These are phyloP conservation scores for Strigamia crassipes DNA, from an alignment of 2,888 invertebrate species.

Conservation along the genomic window DNA sequence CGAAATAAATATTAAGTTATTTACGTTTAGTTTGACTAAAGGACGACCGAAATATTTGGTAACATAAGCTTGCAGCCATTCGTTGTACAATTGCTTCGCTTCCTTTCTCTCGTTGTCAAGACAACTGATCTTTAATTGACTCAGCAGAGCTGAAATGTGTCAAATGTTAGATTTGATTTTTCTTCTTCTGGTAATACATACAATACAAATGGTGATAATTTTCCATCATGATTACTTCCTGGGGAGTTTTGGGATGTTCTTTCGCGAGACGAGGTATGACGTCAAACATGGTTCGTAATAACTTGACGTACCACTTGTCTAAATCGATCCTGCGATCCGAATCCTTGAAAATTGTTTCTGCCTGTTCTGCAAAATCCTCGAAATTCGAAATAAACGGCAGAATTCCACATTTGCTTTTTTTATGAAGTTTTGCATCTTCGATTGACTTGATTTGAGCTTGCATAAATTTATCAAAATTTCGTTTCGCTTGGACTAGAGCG, in stretches of 20 bases:
- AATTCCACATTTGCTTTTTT: slow-evolving; percentile 83
- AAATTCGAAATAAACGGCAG: slow-evolving; percentile 86
- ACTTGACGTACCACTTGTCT: slow-evolving; percentile 85
- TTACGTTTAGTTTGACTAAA: slow-evolving; percentile 85
- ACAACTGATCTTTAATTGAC: slow-evolving; percentile 85
- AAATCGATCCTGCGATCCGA: slow-evolving; percentile 86
- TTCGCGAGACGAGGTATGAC: slow-evolving; percentile 76
- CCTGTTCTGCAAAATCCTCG: slow-evolving; percentile 83
- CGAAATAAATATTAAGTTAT: slow-evolving; percentile 54
- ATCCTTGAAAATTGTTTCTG: slow-evolving; percentile 84
- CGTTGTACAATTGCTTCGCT: slow-evolving; percentile 85
- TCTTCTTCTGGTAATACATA: slow-evolving; percentile 52
- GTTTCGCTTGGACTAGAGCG: slow-evolving; percentile 82
- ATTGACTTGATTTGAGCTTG: slow-evolving; percentile 64
- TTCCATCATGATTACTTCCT: slow-evolving; percentile 90
- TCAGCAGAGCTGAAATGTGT: slow-evolving; percentile 68
- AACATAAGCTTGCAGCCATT: slow-evolving; percentile 88
- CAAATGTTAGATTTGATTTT: not conserved
- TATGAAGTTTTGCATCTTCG: slow-evolving; percentile 74
- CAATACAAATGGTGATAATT: slow-evolving; percentile 91
- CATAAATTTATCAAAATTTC: slow-evolving; percentile 90
- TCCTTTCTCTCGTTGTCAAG: slow-evolving; percentile 87
- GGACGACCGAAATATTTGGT: slow-evolving; percentile 93
- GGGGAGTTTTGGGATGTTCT: slow-evolving; percentile 89
- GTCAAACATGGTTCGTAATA: slow-evolving; percentile 82